phyloP scores from a whole-genome alignment of 2,113 vertebrate genomes.

The Sterrhoptilus dennistouni region DNA sequence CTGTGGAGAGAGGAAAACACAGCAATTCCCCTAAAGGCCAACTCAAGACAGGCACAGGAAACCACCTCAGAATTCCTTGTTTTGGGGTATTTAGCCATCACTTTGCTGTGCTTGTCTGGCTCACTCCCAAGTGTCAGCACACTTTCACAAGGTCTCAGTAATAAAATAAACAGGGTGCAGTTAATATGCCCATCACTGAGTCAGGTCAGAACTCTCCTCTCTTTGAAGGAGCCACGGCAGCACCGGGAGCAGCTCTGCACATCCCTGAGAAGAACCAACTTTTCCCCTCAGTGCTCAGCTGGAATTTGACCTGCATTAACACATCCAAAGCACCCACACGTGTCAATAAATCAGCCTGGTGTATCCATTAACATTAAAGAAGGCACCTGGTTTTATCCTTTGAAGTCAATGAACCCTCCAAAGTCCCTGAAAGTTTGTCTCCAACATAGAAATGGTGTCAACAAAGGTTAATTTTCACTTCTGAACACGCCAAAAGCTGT shows the following conservation, averaged over 20 bases:
- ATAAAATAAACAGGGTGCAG: background rate
- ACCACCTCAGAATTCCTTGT: background rate
- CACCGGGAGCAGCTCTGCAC: background rate
- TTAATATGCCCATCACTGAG: rapidly evolving
- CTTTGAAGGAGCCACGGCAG: rapidly evolving
- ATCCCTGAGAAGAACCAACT: rapidly evolving
- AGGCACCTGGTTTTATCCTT: background rate
- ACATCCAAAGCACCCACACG: background rate
- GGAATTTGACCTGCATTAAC: conserved; percentile 35
- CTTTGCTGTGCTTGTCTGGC: background rate
- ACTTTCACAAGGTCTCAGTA: background rate
- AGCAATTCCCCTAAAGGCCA: background rate
- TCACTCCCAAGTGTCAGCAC: background rate
- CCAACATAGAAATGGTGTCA: background rate
- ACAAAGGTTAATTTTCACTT: background rate
- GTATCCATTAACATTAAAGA: background rate
- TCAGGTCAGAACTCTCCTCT: background rate
- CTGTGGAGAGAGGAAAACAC: background rate
- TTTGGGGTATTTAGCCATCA: background rate
- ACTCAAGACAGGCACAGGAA: rapidly evolving
- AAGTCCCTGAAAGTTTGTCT: background rate
- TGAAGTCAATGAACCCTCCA: background rate
- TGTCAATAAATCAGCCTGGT: conserved; percentile 27
- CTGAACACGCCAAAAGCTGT: background rate
- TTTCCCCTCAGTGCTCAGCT: background rate